Evolutionary conservation across 2,113 vertebrate genomes (phyloP).

Genomic region (Osmerus mordax): DNA sequence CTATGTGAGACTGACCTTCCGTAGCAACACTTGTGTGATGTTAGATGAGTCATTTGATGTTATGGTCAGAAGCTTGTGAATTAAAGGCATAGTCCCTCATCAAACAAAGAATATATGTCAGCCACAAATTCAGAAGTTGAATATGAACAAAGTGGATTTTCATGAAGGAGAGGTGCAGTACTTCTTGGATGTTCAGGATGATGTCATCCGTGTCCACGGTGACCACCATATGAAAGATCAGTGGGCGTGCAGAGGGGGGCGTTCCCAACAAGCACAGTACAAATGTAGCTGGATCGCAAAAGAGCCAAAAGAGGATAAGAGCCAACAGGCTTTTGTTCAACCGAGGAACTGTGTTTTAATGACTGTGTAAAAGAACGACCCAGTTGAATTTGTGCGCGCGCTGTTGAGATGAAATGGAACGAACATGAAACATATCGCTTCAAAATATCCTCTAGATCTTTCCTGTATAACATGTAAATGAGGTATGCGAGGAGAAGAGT

Average conservation of each 20-base stretch:
- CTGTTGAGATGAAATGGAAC: neutral
- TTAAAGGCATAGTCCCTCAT: too few relatives aligned
- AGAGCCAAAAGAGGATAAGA: neutral
- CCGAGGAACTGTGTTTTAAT: neutral
- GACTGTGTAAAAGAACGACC: neutral
- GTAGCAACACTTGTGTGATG: too few relatives aligned
- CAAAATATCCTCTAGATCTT: neutral
- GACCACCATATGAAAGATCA: slow-evolving; percentile 2
- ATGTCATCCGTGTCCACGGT: slow-evolving; percentile 12
- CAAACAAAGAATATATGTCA: too few relatives aligned
- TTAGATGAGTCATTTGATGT: too few relatives aligned
- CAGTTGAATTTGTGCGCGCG: neutral
- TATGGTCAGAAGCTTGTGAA: too few relatives aligned
- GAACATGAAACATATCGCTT: neutral
- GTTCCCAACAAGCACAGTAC: slow-evolving; percentile 10
- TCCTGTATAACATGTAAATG: neutral
- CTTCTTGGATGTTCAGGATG: neutral
- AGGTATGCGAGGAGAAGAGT: neutral
- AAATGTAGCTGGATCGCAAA: slow-evolving; percentile 16
- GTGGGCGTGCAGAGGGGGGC: slow-evolving; percentile 3
- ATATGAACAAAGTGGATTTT: neutral
- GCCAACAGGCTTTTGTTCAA: slow-evolving; percentile 7
- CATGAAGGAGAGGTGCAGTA: slow-evolving; percentile 12
- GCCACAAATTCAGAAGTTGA: neutral
- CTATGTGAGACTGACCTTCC: too few relatives aligned